Conservation (phyloP, 2,888 invertebrate genomes). For the Synanthedon vespiformis region DNA sequence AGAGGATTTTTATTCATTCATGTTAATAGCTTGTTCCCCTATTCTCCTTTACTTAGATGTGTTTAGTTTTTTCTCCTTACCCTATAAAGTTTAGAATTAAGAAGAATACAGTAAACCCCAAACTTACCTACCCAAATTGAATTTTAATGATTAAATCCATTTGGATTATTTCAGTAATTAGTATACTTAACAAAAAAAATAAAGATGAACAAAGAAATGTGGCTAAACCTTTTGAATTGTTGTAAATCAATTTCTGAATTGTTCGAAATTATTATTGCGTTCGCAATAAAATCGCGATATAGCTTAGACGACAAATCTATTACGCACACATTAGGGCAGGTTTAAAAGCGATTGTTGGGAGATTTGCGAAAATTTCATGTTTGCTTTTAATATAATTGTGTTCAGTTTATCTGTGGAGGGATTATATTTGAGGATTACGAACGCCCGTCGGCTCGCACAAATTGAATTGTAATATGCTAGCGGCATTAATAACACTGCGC, state of each 20-base stretch:
- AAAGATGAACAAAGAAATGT: too few species aligned
- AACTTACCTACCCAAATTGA: too few species aligned
- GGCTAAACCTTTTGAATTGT: too few species aligned
- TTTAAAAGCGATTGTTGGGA: constrained; percentile 28
- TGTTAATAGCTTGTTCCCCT: too few species aligned
- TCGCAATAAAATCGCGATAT: not conserved
- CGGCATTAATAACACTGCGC: constrained; percentile 57
- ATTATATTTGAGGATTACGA: constrained; percentile 38
- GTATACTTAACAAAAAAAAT: too few species aligned
- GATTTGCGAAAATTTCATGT: constrained; percentile 58
- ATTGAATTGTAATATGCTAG: constrained; percentile 66
- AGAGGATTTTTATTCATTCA: too few species aligned
- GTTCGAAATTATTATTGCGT: not conserved
- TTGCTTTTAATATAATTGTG: constrained; percentile 66
- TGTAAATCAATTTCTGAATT: constrained; percentile 1
- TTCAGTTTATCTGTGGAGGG: constrained; percentile 55
- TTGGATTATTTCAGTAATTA: too few species aligned
- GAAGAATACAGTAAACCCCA: too few species aligned
- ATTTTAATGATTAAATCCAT: too few species aligned
- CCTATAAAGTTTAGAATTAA: too few species aligned
- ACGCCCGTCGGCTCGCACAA: constrained; percentile 44
- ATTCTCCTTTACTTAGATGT: too few species aligned
- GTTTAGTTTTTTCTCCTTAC: too few species aligned
- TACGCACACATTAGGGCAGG: not conserved
- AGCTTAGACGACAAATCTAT: constrained; percentile 10